These are phyloP conservation scores for Pomacea maculata DNA, from an alignment of 1,140 invertebrate genomes.

Conservation along the genomic window DNA sequence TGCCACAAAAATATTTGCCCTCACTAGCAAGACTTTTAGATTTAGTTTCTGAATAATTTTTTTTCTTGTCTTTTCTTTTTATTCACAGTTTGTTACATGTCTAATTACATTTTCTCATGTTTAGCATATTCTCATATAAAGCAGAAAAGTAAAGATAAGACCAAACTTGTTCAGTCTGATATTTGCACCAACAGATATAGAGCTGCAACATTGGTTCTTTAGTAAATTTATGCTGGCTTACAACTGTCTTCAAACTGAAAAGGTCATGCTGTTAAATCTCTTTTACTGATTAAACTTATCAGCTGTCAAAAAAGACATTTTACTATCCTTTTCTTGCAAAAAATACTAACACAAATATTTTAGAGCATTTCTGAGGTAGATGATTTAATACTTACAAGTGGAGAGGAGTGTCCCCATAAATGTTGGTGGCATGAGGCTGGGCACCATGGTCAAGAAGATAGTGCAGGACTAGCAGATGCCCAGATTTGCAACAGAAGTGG, in stretches of 20 bases:
- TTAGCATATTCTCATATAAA: too few relatives aligned
- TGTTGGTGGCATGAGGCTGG: conserved; percentile 60
- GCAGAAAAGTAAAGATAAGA: too few relatives aligned
- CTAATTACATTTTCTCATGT: too few relatives aligned
- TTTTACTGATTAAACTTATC: neutral
- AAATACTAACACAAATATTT: neutral
- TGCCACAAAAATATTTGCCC: neutral
- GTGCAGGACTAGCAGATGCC: conserved; percentile 64
- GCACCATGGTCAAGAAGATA: conserved; percentile 62
- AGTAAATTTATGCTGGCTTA: neutral
- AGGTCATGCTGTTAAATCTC: neutral
- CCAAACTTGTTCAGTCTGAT: too few relatives aligned
- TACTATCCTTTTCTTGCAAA: neutral
- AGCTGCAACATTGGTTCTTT: too few relatives aligned
- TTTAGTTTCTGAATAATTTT: too few relatives aligned
- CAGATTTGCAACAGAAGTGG: conserved; percentile 68
- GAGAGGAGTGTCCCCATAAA: conserved; percentile 68
- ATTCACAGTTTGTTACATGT: too few relatives aligned
- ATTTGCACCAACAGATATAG: too few relatives aligned
- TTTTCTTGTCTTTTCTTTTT: too few relatives aligned
- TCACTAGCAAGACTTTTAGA: too few relatives aligned
- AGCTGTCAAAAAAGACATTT: neutral
- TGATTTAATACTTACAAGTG: conserved; percentile 57
- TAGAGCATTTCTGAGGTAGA: too few relatives aligned
- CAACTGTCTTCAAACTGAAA: neutral